These are phyloP conservation scores for Tiphia femorata DNA, from an alignment of 2,888 invertebrate species.

Conservation along the genomic window DNA sequence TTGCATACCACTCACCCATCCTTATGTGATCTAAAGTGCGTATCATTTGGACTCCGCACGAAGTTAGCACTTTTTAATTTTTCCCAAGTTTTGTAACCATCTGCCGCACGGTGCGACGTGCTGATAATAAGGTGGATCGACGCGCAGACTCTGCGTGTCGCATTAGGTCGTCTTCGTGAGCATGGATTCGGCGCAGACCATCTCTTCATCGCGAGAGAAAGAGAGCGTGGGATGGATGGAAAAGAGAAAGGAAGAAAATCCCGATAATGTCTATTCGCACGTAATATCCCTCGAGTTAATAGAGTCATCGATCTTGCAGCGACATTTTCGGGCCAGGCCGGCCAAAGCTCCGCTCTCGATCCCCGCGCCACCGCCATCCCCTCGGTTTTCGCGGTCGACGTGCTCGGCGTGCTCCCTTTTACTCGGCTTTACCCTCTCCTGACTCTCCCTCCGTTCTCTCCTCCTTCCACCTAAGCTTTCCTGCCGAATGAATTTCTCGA, in stretches of 20 bases:
- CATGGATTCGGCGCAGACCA: no score
- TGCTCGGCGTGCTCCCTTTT: background rate
- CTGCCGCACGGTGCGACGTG: no score
- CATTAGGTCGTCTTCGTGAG: no score
- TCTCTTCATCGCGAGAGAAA: background rate
- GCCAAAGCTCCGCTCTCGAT: background rate
- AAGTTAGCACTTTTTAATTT: no score
- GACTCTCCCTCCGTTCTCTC: background rate
- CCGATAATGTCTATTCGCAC: conserved; percentile 29
- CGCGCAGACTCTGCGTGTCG: background rate
- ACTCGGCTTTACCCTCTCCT: background rate
- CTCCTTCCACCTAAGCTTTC: no score
- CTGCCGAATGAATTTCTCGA: no score
- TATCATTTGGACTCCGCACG: no score
- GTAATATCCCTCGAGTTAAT: conserved; percentile 29
- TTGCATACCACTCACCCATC: no score
- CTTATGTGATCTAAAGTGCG: no score
- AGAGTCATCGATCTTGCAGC: conserved; percentile 40
- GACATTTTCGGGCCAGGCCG: conserved; percentile 19
- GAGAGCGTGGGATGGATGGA: background rate
- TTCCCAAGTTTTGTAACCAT: no score
- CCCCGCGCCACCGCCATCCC: background rate
- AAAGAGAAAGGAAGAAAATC: conserved; percentile 29
- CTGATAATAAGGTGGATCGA: no score
- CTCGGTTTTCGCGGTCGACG: conserved; percentile 4